These are phyloP conservation scores for Zygogramma bicolorata DNA, from an alignment of 2,888 invertebrate species.

Conservation along the genomic window DNA sequence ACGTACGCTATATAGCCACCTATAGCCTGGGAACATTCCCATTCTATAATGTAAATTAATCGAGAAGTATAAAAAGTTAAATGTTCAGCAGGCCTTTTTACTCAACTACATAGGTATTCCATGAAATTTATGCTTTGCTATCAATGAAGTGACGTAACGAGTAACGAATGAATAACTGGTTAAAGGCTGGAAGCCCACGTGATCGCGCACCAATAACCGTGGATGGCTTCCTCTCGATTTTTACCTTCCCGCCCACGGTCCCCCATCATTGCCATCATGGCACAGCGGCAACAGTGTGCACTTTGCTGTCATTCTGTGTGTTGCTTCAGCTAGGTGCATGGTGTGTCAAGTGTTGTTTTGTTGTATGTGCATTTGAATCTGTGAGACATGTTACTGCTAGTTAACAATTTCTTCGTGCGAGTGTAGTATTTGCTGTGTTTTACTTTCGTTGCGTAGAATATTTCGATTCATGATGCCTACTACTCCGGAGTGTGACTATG, in stretches of 20 bases:
- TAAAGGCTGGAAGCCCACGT: constrained; percentile 60
- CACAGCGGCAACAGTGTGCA: constrained; percentile 50
- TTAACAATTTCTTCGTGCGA: constrained; percentile 32
- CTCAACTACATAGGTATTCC: neutral
- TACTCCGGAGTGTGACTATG: constrained; percentile 70
- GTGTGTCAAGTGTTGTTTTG: constrained; percentile 33
- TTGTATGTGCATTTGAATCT: constrained; percentile 37
- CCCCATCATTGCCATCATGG: too few species aligned
- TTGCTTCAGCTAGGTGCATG: constrained; percentile 32
- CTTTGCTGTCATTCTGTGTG: constrained; percentile 52
- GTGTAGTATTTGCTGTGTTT: constrained; percentile 27
- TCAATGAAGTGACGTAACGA: constrained; percentile 71
- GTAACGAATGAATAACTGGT: constrained; percentile 59
- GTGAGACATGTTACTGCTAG: constrained; percentile 32
- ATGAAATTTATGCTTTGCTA: constrained; percentile 37
- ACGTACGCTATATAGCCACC: too few species aligned
- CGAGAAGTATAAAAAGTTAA: neutral
- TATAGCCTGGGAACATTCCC: neutral
- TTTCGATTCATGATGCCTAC: constrained; percentile 62
- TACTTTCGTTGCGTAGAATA: constrained; percentile 4
- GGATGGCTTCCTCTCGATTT: constrained; percentile 45
- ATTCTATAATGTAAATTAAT: neutral
- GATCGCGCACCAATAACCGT: constrained; percentile 63
- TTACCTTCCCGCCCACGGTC: neutral
- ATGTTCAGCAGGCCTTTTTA: neutral